Conservation (phyloP, 2,797 vertebrate species). For the Rhyacichthys aspro region DNA sequence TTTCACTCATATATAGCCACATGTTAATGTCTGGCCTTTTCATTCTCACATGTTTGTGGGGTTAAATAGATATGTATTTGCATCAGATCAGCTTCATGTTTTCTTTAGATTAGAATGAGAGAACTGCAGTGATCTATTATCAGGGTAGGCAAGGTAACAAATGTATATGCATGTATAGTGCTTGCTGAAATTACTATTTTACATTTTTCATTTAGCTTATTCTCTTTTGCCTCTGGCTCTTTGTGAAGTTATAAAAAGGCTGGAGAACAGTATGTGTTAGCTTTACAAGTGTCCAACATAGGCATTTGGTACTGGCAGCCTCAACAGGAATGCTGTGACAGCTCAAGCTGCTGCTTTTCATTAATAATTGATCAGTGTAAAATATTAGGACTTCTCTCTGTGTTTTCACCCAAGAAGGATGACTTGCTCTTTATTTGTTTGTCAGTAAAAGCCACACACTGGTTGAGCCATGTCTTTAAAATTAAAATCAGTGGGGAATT, state of each 20-base stretch:
- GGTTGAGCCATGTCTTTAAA: constrained; percentile 34
- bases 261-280: constrained; percentile 21
- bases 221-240: constrained; percentile 25
- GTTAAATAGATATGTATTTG: no score
- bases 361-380: constrained; percentile 69
- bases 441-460: constrained; percentile 51
- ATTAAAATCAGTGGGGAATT: constrained; percentile 45
- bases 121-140: no score
- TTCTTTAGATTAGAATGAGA: no score
- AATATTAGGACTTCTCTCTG: constrained; percentile 53
- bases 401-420: constrained; percentile 47
- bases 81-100: no score
- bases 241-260: constrained; percentile 20
- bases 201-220: constrained; percentile 44
- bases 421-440: constrained; percentile 58
- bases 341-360: constrained; percentile 48
- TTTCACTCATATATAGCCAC: no score
- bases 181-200: neutral
- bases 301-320: constrained; percentile 34
- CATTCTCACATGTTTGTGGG: no score
- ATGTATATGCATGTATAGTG: no score
- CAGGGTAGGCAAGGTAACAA: no score
- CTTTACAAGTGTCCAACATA: constrained; percentile 15
- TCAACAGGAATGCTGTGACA: constrained; percentile 50
- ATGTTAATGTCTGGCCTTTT: no score